Base-by-base conservation (phyloP, 2,888 invertebrate species). In the Ptychoptera albimana region DNA sequence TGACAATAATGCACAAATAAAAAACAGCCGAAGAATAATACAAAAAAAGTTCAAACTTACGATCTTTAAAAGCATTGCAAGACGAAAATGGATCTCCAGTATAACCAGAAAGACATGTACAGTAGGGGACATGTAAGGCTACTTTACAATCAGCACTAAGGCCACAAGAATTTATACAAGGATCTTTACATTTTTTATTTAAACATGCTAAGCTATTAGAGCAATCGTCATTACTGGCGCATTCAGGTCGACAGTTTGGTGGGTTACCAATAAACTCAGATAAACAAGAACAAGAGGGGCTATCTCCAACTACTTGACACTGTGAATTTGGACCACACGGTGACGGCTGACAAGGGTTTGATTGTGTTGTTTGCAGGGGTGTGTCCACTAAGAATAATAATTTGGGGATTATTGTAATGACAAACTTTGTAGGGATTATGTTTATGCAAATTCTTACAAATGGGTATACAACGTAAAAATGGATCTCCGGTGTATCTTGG, bases 111-210 rank as follows among this genome's bases (percentile, higher is more conserved):
- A 69, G 62, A 54, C 86, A 86, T 38, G 71, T 71, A 58, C 89
- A 89, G 51, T 77, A 75, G 8, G 87, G 82, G 50, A 78, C 68
- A 56, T 86, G 86, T 52, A 80, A 77, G 13, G 82, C 72, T 31
- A 81, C 79, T 64, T 78, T 73, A 56, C 87, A 88, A 53, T 74
- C 66, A 12, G 84, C 77, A 58, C 79, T 80, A 42, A 70, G 68
- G 42, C 86, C 88, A 57, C 88, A 88, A 43, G 79, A 73, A 42
- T 83, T 86, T 23, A n/a, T 40, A 54, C 86, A 89, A 37, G 83
- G 82, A 59, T 83, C 75, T 32, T 72, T 63, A 56, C 84, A 84
- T 64, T 79, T 81, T 53, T 77, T 75, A 55, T 76, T 77, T 7
- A 78, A 67, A 57, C 85, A 85, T 30, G 82, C 79, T 54, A 74